Conservation (phyloP, 2,113 vertebrate genomes). For the Pseudonaja textilis region DNA sequence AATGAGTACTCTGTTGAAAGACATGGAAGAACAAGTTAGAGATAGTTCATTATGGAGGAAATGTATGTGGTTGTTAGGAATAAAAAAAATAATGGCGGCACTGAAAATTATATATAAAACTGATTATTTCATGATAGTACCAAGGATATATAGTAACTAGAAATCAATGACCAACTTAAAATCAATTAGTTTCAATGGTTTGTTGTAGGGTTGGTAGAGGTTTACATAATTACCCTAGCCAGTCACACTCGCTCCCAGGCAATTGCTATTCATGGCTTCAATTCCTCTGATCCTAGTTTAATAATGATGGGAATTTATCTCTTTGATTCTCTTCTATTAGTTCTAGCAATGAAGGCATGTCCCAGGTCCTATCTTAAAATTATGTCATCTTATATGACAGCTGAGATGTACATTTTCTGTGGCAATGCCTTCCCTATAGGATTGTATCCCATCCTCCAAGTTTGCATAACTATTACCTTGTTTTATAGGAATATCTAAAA, state of each 20-base stretch:
- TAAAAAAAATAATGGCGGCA: background rate
- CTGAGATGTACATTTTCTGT: background rate
- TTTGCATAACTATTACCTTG: background rate
- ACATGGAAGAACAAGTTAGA: background rate
- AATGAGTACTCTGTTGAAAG: background rate
- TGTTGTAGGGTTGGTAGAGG: background rate
- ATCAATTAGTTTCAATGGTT: background rate
- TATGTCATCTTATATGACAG: background rate
- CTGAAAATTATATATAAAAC: no score
- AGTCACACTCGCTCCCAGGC: background rate
- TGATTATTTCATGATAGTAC: background rate
- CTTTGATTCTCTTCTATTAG: background rate
- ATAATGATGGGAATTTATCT: background rate
- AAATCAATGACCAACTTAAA: background rate
- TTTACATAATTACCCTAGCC: background rate
- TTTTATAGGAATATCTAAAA: background rate
- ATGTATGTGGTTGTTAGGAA: background rate
- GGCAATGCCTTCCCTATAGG: background rate
- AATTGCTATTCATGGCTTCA: background rate
- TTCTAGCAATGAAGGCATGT: background rate
- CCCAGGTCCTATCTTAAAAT: background rate
- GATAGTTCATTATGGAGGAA: background rate
- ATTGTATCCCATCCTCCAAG: background rate
- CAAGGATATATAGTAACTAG: background rate
- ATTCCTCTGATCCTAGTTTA: background rate